Evolutionary conservation across 2,113 vertebrate species (phyloP).

Genomic region (Eudyptes chrysolophus): DNA sequence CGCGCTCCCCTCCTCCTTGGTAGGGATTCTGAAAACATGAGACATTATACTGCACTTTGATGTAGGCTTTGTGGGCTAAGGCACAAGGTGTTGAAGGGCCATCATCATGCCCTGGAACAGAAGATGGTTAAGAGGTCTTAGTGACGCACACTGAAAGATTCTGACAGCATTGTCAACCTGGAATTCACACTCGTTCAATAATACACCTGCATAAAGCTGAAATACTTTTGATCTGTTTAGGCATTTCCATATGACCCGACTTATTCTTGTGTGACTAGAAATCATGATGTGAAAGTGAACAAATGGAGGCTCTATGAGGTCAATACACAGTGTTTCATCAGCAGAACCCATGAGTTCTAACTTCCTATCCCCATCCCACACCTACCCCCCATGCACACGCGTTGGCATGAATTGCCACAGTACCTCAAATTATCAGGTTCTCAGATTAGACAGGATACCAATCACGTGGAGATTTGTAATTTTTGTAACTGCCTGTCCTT

Average conservation of each 20-base stretch:
- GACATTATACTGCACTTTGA: not conserved
- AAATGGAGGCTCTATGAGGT: not conserved
- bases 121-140: not conserved
- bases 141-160: not conserved
- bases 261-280: not conserved
- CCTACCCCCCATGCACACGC: not conserved
- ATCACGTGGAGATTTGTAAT: not conserved
- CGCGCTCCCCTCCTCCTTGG: not conserved
- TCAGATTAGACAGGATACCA: not conserved
- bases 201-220: not conserved
- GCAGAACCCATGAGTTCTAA: not conserved
- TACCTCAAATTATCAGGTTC: not conserved
- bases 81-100: not conserved
- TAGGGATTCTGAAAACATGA: not conserved
- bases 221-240: not conserved
- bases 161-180: not conserved
- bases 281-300: not conserved
- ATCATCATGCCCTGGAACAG: constrained; percentile 4
- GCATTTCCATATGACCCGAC: not conserved
- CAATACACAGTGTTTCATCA: not conserved
- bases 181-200: not conserved
- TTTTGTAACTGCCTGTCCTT: not conserved
- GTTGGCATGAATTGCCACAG: not conserved
- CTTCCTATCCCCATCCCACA: not conserved
- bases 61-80: not conserved